Conservation (phyloP, 2,888 invertebrate genomes). For the Caenorhabditis wallacei region DNA sequence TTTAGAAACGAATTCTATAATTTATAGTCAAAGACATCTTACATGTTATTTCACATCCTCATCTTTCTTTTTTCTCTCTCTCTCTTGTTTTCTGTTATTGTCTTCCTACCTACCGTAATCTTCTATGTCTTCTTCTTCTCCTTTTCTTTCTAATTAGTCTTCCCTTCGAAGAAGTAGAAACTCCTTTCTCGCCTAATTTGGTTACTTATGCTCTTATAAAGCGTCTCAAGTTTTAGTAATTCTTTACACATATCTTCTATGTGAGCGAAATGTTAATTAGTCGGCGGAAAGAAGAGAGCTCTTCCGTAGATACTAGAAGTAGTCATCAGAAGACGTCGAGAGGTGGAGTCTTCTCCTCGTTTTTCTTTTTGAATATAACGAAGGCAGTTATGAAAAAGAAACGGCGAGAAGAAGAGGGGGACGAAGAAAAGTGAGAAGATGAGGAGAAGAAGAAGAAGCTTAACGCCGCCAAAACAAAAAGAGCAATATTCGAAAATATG, state of each 20-base stretch:
- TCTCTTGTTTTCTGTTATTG: conserved; percentile 7
- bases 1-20: too few species aligned
- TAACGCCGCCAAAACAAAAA: conserved; percentile 43
- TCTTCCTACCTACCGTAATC: conserved; percentile 33
- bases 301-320: not conserved
- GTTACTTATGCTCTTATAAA: conserved; percentile 60
- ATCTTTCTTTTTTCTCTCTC: conserved; percentile 20
- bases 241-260: conserved; percentile 36
- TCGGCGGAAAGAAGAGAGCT: conserved; percentile 18
- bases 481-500: conserved; percentile 43
- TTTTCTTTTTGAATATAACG: conserved; percentile 44
- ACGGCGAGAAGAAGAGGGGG: not conserved
- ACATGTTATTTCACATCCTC: too few species aligned
- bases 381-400: conserved; percentile 57
- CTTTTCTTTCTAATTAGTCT: conserved; percentile 43
- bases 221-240: conserved; percentile 54
- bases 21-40: too few species aligned
- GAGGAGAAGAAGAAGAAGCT: conserved; percentile 25
- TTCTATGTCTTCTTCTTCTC: conserved; percentile 9
- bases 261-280: conserved; percentile 67
- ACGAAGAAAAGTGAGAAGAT: not conserved
- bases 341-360: not conserved
- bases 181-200: conserved; percentile 48
- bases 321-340: conserved; percentile 25
- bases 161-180: conserved; percentile 1